Evolutionary conservation across 1,140 invertebrate genomes (phyloP).

Genomic region (Plodia interpunctella): DNA sequence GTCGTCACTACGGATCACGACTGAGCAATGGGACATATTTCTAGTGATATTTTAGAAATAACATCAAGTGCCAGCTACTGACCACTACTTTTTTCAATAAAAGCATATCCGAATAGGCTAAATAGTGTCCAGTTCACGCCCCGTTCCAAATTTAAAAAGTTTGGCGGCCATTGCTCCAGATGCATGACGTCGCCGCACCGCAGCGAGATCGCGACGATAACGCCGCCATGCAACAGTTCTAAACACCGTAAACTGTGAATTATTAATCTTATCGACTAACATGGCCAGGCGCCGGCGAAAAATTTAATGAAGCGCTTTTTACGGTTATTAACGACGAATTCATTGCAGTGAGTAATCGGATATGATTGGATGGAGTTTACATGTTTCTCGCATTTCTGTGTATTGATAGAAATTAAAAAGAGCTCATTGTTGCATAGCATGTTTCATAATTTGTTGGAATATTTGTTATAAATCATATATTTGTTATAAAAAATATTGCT

Average conservation of each 20-base stretch:
- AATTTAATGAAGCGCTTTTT: slow-evolving; percentile 65
- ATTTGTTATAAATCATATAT: too few species aligned
- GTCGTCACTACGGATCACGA: too few species aligned
- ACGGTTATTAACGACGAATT: slow-evolving; percentile 49
- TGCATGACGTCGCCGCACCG: slow-evolving; percentile 62
- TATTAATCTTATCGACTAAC: slow-evolving; percentile 72
- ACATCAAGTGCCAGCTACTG: too few species aligned
- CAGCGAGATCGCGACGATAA: slow-evolving; percentile 57
- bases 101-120: too few species aligned
- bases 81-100: too few species aligned
- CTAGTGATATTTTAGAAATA: too few species aligned
- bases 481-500: too few species aligned
- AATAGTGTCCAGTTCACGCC: too few species aligned
- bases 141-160: neutral
- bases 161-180: slow-evolving; percentile 17
- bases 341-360: slow-evolving; percentile 20
- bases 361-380: slow-evolving; percentile 1
- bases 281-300: slow-evolving; percentile 59
- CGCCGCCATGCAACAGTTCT: slow-evolving; percentile 61
- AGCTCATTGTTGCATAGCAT: too few species aligned
- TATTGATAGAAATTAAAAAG: neutral
- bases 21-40: too few species aligned
- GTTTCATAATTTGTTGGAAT: too few species aligned
- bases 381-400: neutral
- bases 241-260: slow-evolving; percentile 74